Base-by-base conservation (phyloP, 2,888 invertebrate genomes). In the Hedya salicella region DNA sequence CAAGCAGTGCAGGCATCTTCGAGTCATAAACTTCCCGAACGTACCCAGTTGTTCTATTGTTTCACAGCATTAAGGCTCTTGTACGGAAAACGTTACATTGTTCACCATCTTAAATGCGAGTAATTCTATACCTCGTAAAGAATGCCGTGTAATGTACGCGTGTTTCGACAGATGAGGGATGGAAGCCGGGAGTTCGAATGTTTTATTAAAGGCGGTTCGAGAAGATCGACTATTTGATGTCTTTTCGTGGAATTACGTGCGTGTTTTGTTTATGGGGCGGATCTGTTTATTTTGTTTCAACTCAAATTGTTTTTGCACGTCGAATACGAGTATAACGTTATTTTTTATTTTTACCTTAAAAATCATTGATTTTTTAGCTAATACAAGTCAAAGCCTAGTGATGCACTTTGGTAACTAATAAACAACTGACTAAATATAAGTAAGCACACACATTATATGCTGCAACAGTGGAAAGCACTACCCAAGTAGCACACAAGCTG, bases 1-100 rank as follows among this genome's bases (percentile, higher is more conserved):
- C 73, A 73, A 80, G 70, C 71, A 76, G 71, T 72, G 74, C 73
- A 63, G 19, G 70, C 72, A 67, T 73, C 71, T 71, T 70, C 71
- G 71, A 69, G 68, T 71, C 54, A 17, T 49, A 62, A 62, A 62
- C 48, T 30, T 71, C 66, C 67, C 62, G 68, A 70, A 72, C 71
- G 71, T 73, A 67, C 52, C 62, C 54, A 61, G 70, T 69, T 69
- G 70, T 69, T 68, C 19, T 16, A 49, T 67, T 67, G 68, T 70
- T 72, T 64, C 57, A 69, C 67, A 68, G 66, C 62, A 70, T 64
- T 66, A 44, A 48, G 53, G 62, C 53, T 17, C 44, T 44, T 32
- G 39, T 36, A 21, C 46, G 44, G 30, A 25, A 56, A 56, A 13
- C 16, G 44, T 42, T 40, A 62, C 42, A 40, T 56, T 49, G 60